phyloP scores from a whole-genome alignment of 2,113 vertebrate species.

The Pluvialis apricaria region DNA sequence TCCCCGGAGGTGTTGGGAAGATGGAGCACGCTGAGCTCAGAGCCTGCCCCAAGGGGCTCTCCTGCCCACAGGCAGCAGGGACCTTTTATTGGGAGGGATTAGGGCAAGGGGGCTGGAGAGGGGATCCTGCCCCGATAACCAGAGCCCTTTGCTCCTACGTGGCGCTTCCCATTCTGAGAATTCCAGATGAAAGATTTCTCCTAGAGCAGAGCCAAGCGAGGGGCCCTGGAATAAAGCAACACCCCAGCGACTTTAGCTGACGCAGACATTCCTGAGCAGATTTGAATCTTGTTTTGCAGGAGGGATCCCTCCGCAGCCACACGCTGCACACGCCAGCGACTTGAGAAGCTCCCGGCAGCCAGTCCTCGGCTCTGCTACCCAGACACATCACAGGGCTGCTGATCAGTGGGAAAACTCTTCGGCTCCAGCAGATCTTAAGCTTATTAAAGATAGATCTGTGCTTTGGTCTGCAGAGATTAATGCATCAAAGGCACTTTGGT shows the following conservation, averaged over 20 bases:
- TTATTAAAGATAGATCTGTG: slow-evolving; percentile 23
- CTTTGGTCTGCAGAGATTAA: slow-evolving; percentile 24
- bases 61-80: neutral
- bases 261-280: slow-evolving; percentile 21
- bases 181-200: neutral
- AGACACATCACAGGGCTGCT: neutral
- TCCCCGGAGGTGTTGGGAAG: neutral
- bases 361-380: neutral
- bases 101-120: neutral
- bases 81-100: neutral
- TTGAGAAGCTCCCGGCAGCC: neutral
- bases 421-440: neutral
- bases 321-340: neutral
- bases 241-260: neutral
- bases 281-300: slow-evolving; percentile 7
- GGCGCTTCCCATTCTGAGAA: neutral
- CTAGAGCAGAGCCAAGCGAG: neutral
- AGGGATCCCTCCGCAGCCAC: rapidly evolving
- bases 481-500: neutral
- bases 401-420: neutral
- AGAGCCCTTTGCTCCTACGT: neutral
- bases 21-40: neutral
- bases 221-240: neutral
- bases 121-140: neutral
- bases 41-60: rapidly evolving